A percentile compares a stretch with the other conserved stretches of the same genome.
Evolutionary conservation across 92 coral and sea anemone genomes (phyloP).

Genomic region (Phenganax subtilis): DNA sequence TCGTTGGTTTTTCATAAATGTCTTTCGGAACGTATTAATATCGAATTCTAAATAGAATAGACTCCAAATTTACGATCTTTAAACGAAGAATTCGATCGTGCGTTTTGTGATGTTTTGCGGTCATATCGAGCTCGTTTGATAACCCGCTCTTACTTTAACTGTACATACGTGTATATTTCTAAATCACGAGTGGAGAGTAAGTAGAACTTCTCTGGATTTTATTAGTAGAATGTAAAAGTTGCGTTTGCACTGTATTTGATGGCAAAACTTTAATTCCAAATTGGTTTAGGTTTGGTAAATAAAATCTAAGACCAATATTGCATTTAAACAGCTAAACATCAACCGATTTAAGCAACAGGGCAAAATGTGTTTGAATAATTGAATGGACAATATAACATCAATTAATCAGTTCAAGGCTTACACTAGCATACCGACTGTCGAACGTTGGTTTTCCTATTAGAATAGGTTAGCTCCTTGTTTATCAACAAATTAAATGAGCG

Average conservation of each 20-base stretch:
- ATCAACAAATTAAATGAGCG: neutral
- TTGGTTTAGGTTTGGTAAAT: neutral
- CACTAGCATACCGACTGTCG: neutral
- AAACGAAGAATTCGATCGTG: neutral
- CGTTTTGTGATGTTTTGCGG: constrained; percentile 24
- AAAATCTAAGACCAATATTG: constrained; percentile 22
- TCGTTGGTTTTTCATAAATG: neutral
- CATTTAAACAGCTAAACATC: constrained; percentile 2
- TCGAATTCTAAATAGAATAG: neutral
- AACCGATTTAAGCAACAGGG: constrained; percentile 16
- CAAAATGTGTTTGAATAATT: constrained; percentile 15
- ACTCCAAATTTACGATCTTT: neutral
- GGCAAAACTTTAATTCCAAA: neutral
- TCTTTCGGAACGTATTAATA: neutral
- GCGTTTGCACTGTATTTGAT: neutral
- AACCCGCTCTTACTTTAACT: constrained; percentile 23
- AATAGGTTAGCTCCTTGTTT: neutral
- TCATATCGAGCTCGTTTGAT: constrained; percentile 18
- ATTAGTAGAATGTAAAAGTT: neutral
- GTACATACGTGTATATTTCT: neutral
- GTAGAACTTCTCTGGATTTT: no score
- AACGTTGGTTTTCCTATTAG: neutral
- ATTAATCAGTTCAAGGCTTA: neutral
- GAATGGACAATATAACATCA: neutral
- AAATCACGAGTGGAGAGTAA: neutral